Base-by-base conservation (phyloP, 2,113 vertebrate species). In the Hymenochirus boettgeri region DNA sequence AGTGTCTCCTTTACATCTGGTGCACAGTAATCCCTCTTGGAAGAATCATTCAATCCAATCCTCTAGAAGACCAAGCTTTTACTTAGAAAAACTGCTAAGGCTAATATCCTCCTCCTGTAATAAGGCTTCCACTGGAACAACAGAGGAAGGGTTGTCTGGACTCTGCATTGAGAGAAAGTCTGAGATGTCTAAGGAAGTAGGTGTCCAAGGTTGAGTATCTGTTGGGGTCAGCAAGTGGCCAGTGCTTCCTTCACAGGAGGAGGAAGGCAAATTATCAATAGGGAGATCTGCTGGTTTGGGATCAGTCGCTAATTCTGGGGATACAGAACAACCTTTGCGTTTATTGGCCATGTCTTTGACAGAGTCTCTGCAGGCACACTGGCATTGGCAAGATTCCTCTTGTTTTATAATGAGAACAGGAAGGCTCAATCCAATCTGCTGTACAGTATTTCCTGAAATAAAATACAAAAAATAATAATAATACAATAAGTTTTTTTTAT, bases 391-490 rank as follows among this genome's bases (percentile, higher is more conserved):
- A 21, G 93, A 92, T 75, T 99, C 95, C 77, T 99, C 96, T 86
- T 99, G 96, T 78, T 99, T 99, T 79, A 99, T 99, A 83, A 99
- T 97, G 80, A 99, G 99, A 76, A 99, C 94, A 2, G 96, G 96
- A 73, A 99, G 86, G 46, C 96, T 99, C 79, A 99, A 91, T 72
- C 95, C 96, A 5, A 98, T 97, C 83, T 97, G 95, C 76, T 97
- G 96, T 69, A 98, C 91, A 1, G 93, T 82, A 76, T 72, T 95
- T 70, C 96, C 96, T 99, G 82, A 62, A 75, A 72, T n/a, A 69
- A 72, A 78, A 15, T 15, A 42, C 33, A 35, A 3, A 35, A 4
- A 35, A 2, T 35, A n/a, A n/a, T n/a, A n/a, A n/a, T n/a, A n/a
- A n/a, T n/a, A n/a, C n/a, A n/a, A n/a, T n/a, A n/a, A n/a, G n/a